Conservation (phyloP, 2,113 vertebrate genomes). For the Poeciliopsis prolifica region DNA sequence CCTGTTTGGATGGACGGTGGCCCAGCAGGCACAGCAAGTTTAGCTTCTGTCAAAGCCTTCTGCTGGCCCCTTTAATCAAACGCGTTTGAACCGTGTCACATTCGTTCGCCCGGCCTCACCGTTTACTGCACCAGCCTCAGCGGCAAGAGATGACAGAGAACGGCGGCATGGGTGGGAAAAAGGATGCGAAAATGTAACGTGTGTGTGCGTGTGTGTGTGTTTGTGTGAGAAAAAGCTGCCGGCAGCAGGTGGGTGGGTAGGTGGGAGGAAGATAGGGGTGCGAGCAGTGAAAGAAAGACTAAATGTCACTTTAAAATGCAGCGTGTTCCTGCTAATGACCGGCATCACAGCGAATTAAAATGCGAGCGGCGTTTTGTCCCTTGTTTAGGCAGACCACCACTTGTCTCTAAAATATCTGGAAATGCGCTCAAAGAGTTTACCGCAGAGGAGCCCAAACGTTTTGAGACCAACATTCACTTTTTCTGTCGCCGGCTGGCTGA, state of each 20-base stretch:
- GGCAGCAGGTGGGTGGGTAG: constrained; percentile 44
- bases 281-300: constrained; percentile 19
- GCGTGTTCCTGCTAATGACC: constrained; percentile 29
- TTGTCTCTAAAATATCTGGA: no score
- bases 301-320: constrained; percentile 44
- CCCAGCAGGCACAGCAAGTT: constrained; percentile 15
- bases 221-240: constrained; percentile 15
- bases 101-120: constrained; percentile 12
- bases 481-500: no score
- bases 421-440: no score
- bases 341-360: constrained; percentile 24
- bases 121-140: constrained; percentile 1
- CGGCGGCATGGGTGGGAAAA: not conserved
- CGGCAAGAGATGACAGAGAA: constrained; percentile 17
- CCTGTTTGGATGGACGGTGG: not conserved
- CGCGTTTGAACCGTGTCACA: constrained; percentile 30
- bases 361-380: constrained; percentile 16
- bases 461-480: no score
- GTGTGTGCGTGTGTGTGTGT: not conserved
- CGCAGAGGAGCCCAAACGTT: no score
- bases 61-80: constrained; percentile 44
- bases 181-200: not conserved
- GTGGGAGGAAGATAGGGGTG: constrained; percentile 43
- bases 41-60: constrained; percentile 41
- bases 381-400: not conserved